phyloP scores from a whole-genome alignment of 2,113 vertebrate species.

The Passer montanus region DNA sequence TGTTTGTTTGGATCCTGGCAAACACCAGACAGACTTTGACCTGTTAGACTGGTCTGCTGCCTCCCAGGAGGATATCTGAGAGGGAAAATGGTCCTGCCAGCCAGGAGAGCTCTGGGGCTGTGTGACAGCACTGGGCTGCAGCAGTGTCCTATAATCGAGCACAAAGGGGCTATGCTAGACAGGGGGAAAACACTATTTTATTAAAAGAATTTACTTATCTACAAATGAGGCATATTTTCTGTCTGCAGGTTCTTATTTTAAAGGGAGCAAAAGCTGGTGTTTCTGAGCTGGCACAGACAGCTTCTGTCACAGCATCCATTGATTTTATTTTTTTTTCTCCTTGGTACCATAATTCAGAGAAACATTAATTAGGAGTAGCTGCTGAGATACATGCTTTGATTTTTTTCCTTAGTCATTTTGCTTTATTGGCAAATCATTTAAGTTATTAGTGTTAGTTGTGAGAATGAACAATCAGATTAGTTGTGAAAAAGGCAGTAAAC shows the following conservation, averaged over 20 bases:
- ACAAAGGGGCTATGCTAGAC: rapidly evolving
- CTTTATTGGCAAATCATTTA: conserved; percentile 58
- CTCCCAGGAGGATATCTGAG: neutral
- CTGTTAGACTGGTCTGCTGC: neutral
- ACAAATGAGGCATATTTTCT: neutral
- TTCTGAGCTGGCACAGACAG: neutral
- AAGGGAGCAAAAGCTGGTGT: neutral
- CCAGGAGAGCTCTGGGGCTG: neutral
- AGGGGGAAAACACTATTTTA: neutral
- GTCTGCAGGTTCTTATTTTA: neutral
- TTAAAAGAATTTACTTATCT: neutral
- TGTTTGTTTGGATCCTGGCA: neutral
- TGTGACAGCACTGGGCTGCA: neutral
- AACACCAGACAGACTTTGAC: neutral
- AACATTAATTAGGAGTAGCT: conserved; percentile 40
- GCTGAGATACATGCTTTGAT: conserved; percentile 29
- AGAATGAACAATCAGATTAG: conserved; percentile 34
- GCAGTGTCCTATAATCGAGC: neutral
- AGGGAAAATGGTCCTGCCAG: neutral
- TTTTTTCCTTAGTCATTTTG: neutral
- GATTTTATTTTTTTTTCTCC: conserved; percentile 6
- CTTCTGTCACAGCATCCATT: neutral
- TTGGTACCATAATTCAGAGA: conserved; percentile 12
- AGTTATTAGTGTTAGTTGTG: conserved; percentile 27
- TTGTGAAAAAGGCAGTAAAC: conserved; percentile 48